phyloP scores from a whole-genome alignment of 2,888 invertebrate genomes.

The Vandiemenella viatica region DNA sequence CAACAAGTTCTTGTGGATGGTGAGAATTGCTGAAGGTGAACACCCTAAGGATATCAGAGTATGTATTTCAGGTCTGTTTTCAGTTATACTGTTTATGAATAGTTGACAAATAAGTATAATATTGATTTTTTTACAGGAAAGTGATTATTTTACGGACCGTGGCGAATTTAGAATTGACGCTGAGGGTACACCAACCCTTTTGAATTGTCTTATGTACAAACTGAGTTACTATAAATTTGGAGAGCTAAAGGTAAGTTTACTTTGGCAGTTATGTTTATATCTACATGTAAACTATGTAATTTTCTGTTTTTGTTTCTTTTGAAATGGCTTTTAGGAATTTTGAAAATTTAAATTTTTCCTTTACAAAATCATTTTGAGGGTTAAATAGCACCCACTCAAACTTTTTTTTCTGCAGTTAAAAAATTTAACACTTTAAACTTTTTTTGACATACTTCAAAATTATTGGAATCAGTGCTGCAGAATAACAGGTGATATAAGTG shows the following conservation, averaged over 20 bases:
- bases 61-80: conserved; percentile 24
- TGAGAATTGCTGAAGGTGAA: conserved; percentile 98
- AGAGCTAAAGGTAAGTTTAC: conserved; percentile 54
- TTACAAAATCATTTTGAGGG: too few species aligned
- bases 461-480: too few species aligned
- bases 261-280: neutral
- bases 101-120: neutral
- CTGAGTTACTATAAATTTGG: conserved; percentile 89
- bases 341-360: too few species aligned
- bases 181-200: conserved; percentile 83
- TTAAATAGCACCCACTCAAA: neutral
- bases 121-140: conserved; percentile 44
- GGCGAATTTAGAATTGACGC: conserved; percentile 95
- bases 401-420: too few species aligned
- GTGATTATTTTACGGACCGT: conserved; percentile 87
- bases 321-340: too few species aligned
- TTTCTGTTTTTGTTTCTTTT: conserved; percentile 5
- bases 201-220: conserved; percentile 98
- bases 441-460: neutral
- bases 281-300: neutral
- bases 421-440: too few species aligned
- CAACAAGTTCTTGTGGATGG: conserved; percentile 99
- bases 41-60: conserved; percentile 96
- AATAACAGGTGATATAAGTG: too few species aligned
- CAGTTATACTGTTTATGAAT: too few species aligned